These are phyloP conservation scores for Xyliphius kryptos DNA, from an alignment of 2,113 vertebrate genomes.

Conservation along the genomic window DNA sequence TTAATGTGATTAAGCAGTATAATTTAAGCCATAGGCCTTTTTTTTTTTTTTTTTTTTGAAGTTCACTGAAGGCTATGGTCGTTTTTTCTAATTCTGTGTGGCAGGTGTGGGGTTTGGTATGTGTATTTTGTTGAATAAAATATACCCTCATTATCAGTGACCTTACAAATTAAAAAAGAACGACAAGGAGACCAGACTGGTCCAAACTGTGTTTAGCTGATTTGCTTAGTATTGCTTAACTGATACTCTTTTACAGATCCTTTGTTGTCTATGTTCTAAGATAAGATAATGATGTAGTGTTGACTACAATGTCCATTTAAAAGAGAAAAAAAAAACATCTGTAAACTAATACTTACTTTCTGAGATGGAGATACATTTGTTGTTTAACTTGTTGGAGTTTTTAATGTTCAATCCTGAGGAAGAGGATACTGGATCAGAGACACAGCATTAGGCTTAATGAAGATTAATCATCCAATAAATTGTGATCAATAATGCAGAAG, in stretches of 20 bases:
- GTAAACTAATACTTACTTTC: constrained; percentile 19
- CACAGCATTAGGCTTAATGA: constrained; percentile 53
- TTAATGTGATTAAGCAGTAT: no score
- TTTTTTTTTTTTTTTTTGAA: not conserved
- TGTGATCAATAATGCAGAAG: no score
- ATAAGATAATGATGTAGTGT: constrained; percentile 7
- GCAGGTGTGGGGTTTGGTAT: constrained; percentile 29
- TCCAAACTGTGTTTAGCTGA: constrained; percentile 4
- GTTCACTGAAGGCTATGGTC: not conserved
- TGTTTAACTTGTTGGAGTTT: constrained; percentile 22
- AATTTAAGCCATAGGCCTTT: constrained; percentile 7
- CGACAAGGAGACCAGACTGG: not conserved
- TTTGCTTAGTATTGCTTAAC: constrained; percentile 17
- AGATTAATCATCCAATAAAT: constrained; percentile 60
- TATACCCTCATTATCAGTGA: constrained; percentile 9
- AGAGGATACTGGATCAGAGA: constrained; percentile 48
- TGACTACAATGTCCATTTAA: constrained; percentile 25
- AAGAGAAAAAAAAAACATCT: constrained; percentile 28
- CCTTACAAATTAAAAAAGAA: constrained; percentile 15
- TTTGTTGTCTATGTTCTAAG: constrained; percentile 1
- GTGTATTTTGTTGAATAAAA: constrained; percentile 14
- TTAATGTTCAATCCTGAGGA: constrained; percentile 32
- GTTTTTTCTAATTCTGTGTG: constrained; percentile 17
- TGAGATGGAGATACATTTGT: constrained; percentile 16
- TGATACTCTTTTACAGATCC: constrained; percentile 12